These are phyloP conservation scores for Lepidochrysops patricia DNA, from an alignment of 2,888 invertebrate genomes.

Conservation along the genomic window DNA sequence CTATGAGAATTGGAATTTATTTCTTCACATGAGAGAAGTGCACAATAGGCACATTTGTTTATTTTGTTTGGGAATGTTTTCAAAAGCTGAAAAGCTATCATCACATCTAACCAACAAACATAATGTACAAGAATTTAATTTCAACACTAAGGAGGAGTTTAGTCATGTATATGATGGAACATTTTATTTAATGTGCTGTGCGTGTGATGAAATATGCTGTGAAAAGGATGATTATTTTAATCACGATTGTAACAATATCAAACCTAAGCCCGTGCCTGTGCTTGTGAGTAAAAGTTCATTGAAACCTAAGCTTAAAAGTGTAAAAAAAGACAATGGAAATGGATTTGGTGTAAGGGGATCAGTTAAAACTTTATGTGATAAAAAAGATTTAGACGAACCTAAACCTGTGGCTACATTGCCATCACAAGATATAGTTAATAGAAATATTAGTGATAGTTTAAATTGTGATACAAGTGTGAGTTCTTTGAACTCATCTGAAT, in stretches of 20 bases:
- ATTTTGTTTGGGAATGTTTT: constrained; percentile 88
- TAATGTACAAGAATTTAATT: constrained; percentile 81
- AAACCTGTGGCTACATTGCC: constrained; percentile 38
- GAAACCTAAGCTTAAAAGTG: constrained; percentile 46
- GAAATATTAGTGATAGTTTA: constrained; percentile 33
- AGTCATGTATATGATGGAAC: constrained; percentile 78
- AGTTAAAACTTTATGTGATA: constrained; percentile 37
- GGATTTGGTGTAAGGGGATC: constrained; percentile 31
- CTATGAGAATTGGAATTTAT: constrained; percentile 90
- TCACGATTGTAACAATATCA: constrained; percentile 78
- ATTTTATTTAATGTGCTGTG: constrained; percentile 86
- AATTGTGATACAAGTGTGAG: constrained; percentile 47
- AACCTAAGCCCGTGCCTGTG: constrained; percentile 66
- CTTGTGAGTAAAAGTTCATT: constrained; percentile 60
- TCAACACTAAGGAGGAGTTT: constrained; percentile 79
- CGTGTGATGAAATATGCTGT: constrained; percentile 84
- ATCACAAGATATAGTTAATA: constrained; percentile 32
- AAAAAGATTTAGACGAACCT: constrained; percentile 41
- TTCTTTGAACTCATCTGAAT: constrained; percentile 37
- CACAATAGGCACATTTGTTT: constrained; percentile 88
- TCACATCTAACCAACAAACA: constrained; percentile 86
- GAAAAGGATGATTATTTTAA: constrained; percentile 84
- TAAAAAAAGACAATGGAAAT: constrained; percentile 43
- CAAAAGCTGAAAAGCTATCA: constrained; percentile 84
- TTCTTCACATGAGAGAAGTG: constrained; percentile 87